Percentiles rank a stretch among this genome's conserved stretches.
phyloP scores from a whole-genome alignment of 2,888 invertebrate species.

The Lymantria monacha region DNA sequence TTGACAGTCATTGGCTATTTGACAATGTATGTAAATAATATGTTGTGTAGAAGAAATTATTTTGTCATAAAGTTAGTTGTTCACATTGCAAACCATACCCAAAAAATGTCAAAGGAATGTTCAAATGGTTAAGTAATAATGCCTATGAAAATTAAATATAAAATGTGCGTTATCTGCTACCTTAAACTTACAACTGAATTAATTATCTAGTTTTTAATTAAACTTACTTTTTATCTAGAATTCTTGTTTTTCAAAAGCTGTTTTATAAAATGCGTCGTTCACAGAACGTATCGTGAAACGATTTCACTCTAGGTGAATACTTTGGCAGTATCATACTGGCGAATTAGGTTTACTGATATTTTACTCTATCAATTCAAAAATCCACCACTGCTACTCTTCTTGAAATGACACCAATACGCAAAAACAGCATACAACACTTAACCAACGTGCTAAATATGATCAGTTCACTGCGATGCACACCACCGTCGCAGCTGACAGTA shows the following conservation, averaged over 20 bases:
- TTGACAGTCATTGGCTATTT: too few relatives aligned
- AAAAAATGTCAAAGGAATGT: conserved; percentile 79
- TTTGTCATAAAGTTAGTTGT: conserved; percentile 27
- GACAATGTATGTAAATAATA: too few relatives aligned
- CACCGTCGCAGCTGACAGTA: conserved; percentile 57
- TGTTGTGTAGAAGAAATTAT: too few relatives aligned
- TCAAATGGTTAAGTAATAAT: conserved; percentile 80
- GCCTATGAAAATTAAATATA: conserved; percentile 69
- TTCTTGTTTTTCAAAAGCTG: conserved; percentile 75
- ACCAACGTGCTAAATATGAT: conserved; percentile 44
- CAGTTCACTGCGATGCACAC: conserved; percentile 78
- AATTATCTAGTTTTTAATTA: conserved; percentile 74
- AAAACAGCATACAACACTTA: conserved; percentile 73
- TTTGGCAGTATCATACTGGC: conserved; percentile 80
- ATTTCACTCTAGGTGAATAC: conserved; percentile 75
- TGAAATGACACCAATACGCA: conserved; percentile 68
- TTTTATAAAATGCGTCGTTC: conserved; percentile 75
- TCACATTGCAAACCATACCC: conserved; percentile 69
- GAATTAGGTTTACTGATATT: conserved; percentile 55
- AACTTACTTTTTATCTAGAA: conserved; percentile 71
- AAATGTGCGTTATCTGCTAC: conserved; percentile 77
- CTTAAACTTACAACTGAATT: conserved; percentile 81
- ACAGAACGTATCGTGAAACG: conserved; percentile 79
- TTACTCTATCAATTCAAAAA: conserved; percentile 64
- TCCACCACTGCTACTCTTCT: conserved; percentile 55